These are phyloP conservation scores for Drosophila nannoptera DNA, from an alignment of 1,140 invertebrate species.

Conservation along the genomic window DNA sequence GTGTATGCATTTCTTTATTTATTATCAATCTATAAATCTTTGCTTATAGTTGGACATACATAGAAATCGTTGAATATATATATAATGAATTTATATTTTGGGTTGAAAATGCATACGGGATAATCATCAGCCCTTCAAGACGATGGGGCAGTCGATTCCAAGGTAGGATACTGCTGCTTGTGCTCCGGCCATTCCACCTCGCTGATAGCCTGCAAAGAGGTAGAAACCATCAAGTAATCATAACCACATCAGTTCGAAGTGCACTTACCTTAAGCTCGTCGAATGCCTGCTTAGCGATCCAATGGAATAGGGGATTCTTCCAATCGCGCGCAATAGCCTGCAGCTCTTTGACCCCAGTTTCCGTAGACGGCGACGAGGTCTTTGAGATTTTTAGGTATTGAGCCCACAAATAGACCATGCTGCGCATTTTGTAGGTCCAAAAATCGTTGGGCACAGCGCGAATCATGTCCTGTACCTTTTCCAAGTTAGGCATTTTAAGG, in stretches of 20 bases:
- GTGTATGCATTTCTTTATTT: conserved; percentile 36
- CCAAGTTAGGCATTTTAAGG: conserved; percentile 43
- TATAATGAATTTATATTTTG: conserved; percentile 16
- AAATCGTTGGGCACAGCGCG: conserved; percentile 57
- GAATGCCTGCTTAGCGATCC: conserved; percentile 65
- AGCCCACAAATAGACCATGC: conserved; percentile 61
- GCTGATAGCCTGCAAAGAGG: conserved; percentile 52
- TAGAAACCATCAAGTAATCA: neutral
- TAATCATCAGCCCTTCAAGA: conserved; percentile 3
- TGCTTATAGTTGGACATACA: conserved; percentile 1
- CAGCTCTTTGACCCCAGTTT: conserved; percentile 39
- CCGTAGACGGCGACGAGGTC: conserved; percentile 20
- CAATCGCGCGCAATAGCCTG: conserved; percentile 54
- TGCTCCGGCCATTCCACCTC: conserved; percentile 62
- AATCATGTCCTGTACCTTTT: conserved; percentile 54
- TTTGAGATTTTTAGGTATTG: conserved; percentile 49
- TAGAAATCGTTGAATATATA: conserved; percentile 11
- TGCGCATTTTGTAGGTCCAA: conserved; percentile 59
- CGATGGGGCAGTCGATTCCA: conserved; percentile 16
- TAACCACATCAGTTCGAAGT: neutral
- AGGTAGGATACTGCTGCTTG: conserved; percentile 18
- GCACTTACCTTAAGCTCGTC: conserved; percentile 52
- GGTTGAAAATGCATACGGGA: conserved; percentile 33
- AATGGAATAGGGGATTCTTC: conserved; percentile 60
- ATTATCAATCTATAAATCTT: conserved; percentile 33